phyloP scores from a whole-genome alignment of 1,140 invertebrate species.

The Conus ventricosus region DNA sequence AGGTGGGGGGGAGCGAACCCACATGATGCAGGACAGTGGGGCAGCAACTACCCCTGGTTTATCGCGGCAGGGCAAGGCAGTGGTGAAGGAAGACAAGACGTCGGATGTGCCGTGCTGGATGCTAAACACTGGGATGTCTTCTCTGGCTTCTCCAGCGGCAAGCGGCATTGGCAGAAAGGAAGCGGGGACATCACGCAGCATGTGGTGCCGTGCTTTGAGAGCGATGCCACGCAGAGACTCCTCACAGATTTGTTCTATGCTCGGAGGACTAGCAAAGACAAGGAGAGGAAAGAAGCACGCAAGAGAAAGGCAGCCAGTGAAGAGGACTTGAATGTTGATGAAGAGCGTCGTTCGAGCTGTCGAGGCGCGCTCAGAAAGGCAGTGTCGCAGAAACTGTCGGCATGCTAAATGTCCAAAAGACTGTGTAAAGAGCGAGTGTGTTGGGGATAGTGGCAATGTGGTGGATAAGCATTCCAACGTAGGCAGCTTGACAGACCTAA shows the following conservation, averaged over 20 bases:
- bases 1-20: background rate
- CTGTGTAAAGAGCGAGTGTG: too few species aligned
- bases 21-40: conserved; percentile 15
- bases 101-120: conserved; percentile 87
- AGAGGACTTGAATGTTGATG: conserved; percentile 14
- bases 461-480: conserved; percentile 4
- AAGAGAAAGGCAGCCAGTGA: conserved; percentile 26
- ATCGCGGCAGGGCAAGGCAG: conserved; percentile 84
- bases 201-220: conserved; percentile 90
- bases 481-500: conserved; percentile 34
- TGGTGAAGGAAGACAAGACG: conserved; percentile 80
- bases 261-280: conserved; percentile 25
- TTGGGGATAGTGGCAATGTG: conserved; percentile 11
- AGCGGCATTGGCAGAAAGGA: conserved; percentile 74
- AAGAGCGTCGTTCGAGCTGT: background rate
- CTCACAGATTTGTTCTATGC: conserved; percentile 60
- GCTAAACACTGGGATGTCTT: conserved; percentile 83
- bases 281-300: background rate
- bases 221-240: conserved; percentile 79
- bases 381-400: background rate
- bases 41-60: conserved; percentile 85
- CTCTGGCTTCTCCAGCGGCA: conserved; percentile 70
- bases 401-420: too few species aligned
- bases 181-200: conserved; percentile 81
- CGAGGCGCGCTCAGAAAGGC: background rate